Percentiles rank a stretch among this genome's conserved stretches.
These are phyloP conservation scores for Mechanitis messenoides DNA, from an alignment of 2,888 invertebrate genomes.

Conservation along the genomic window DNA sequence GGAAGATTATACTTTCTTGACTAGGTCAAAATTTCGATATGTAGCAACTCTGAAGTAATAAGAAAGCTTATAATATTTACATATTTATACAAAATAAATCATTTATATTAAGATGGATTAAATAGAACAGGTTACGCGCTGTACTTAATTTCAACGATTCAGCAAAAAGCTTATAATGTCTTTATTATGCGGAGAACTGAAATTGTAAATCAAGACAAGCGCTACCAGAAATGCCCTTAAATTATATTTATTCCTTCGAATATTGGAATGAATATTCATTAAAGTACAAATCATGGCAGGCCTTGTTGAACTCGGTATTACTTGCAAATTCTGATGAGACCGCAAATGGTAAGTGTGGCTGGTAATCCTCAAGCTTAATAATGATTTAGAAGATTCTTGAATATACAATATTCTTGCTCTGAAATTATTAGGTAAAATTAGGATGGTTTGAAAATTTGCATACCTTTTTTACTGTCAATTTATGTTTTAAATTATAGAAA, in stretches of 20 bases:
- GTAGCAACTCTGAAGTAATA: too few relatives aligned
- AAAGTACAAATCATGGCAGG: constrained; percentile 16
- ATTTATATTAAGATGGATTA: not conserved
- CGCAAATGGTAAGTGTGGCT: not conserved
- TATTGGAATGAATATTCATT: constrained; percentile 28
- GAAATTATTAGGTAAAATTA: too few relatives aligned
- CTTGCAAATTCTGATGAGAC: constrained; percentile 3
- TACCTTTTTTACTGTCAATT: too few relatives aligned
- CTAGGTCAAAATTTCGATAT: too few relatives aligned
- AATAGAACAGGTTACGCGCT: not conserved
- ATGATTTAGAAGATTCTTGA: too few relatives aligned
- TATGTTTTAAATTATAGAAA: too few relatives aligned
- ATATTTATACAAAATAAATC: not conserved
- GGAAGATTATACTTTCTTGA: too few relatives aligned
- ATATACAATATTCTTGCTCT: too few relatives aligned
- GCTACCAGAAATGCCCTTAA: constrained; percentile 17
- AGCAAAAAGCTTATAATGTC: constrained; percentile 24
- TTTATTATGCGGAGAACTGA: constrained; percentile 7
- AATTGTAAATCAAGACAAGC: constrained; percentile 14
- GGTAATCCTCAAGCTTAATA: too few relatives aligned
- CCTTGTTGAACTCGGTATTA: constrained; percentile 13
- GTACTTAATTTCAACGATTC: constrained; percentile 12
- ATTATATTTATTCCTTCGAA: constrained; percentile 19
- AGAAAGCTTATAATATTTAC: too few relatives aligned
- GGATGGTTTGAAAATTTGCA: too few relatives aligned